Base-by-base conservation (phyloP, 2,797 vertebrate genomes). In the Tamandua tetradactyla region DNA sequence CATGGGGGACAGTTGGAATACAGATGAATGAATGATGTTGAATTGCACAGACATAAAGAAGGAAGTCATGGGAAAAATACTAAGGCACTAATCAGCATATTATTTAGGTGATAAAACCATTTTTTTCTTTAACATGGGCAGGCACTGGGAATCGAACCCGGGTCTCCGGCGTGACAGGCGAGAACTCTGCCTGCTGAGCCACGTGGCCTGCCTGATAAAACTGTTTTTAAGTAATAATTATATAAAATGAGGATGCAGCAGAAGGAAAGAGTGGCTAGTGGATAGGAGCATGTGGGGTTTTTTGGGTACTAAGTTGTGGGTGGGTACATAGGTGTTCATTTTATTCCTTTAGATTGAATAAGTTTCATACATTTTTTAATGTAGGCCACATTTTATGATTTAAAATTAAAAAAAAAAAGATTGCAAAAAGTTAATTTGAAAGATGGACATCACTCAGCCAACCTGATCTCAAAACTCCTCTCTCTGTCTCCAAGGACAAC, bases 1-100 rank as follows among this genome's bases (percentile, higher is more conserved):
- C 23, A 12, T 2, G 4, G 35, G 30, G 66, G 17, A 57, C n/a
- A 1, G 12, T 0, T 0, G 11, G 71, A 57, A n/a, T 5, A 30
- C 37, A 35, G 18, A 25, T 25, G 40, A 52, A 66, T 0, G 5
- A 66, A 15, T 55, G 47, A 6, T 0, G 61, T 59, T 52, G 25
- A 40, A 1, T n/a, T 75, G 55, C 94, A n/a, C 37, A 49, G 4
- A 35, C 69, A 49, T 42, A 23, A 40, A 84, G 95, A 52, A 44
- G 52, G 89, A 57, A 23, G 20, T 1, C 20, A 62, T 76, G 76
- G 52, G 17, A 78, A 86, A 85, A 68, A 23, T 4, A 44, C 30
- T 68, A 62, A 9, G 25, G 37, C 86, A 72, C 69, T 55, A 44
- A 52, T 27, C 22, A 62, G 35, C 66, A 62, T n/a, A 17, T 20